Base-by-base conservation (phyloP, 2,888 invertebrate species). In the Ochropleura leucogaster region DNA sequence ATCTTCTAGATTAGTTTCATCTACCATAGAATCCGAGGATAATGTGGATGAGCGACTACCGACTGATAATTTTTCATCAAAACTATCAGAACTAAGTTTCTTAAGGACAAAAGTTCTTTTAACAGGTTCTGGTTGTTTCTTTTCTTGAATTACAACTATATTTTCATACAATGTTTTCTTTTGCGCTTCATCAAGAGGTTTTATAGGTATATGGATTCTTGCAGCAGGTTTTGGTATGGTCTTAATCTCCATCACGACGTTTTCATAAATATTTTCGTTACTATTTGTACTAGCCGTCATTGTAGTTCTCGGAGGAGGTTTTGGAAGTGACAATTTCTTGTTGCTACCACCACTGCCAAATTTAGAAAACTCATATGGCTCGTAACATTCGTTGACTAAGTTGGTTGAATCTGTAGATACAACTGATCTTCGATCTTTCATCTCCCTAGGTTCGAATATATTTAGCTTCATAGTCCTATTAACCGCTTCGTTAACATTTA, bases 1-100 rank as follows among this genome's bases (percentile, higher is more conserved):
- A 85, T 96, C 96, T 90, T 96, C 96, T 77, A 96, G 91, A 89
- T 96, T 95, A 16, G 95, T 89, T 90, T 96, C 96, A 80, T 96
- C 96, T 62, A 93, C 90, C 94, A 95, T 92, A 57, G 96, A 96
- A 89, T 95, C 96, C 20, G 95, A 94, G 18, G 96, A 95, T 74
- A 93, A 79, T 14, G 94, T 93, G 12, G 96, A 96, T 9, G 95
- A 91, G 75, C 94, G 93, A 87, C 95, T 95, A 2, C 86, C 75
- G 76, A 88, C 89, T 10, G 93, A 92, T 14, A 85, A 77, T 74
- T 86, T 84, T 72, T 83, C 84, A 72, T 89, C 88, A 68, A 89
- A 89, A 72, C 85, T 87, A 72, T 88, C 89, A 0, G 90, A 86
- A 78, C 86, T 88, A 57, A 82, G 77, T 73, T 89, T 88, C 51